Conservation (phyloP, 2,113 vertebrate species). For the Hippocampus abdominalis region DNA sequence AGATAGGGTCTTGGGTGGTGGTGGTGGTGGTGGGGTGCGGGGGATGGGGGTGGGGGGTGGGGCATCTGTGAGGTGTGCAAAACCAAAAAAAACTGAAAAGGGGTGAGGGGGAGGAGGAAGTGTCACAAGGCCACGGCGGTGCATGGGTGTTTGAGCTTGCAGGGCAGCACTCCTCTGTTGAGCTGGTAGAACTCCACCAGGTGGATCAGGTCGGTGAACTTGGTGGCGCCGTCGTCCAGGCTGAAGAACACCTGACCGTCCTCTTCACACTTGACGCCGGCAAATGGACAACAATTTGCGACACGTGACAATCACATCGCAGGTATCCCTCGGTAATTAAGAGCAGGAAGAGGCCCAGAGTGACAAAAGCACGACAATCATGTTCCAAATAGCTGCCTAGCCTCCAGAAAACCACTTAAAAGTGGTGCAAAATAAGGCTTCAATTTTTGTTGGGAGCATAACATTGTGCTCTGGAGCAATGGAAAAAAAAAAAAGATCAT, state of each 20-base stretch:
- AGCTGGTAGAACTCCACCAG: conserved; percentile 99
- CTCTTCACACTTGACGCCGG: conserved; percentile 82
- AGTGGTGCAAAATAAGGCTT: background rate
- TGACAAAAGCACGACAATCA: background rate
- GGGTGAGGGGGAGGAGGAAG: conserved; percentile 26
- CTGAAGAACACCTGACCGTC: conserved; percentile 96
- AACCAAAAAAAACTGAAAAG: conserved; percentile 1
- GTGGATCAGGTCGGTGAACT: conserved; percentile 97
- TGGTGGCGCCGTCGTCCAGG: conserved; percentile 94
- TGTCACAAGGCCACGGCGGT: conserved; percentile 97
- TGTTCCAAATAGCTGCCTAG: background rate
- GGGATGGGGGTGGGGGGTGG: background rate
- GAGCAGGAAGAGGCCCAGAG: too few species aligned
- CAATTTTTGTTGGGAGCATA: conserved; percentile 1
- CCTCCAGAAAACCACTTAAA: background rate
- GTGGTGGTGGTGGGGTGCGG: too few species aligned
- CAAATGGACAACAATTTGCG: background rate
- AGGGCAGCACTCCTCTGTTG: conserved; percentile 95
- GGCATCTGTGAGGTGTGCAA: conserved; percentile 26
- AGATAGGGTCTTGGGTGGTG: background rate
- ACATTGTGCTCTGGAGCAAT: conserved; percentile 5
- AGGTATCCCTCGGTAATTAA: too few species aligned
- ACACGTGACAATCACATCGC: too few species aligned
- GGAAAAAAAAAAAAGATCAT: background rate
- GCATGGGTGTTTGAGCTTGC: conserved; percentile 97